phyloP scores from a whole-genome alignment of 2,888 invertebrate species.

The Hirtodrosophila duncani region DNA sequence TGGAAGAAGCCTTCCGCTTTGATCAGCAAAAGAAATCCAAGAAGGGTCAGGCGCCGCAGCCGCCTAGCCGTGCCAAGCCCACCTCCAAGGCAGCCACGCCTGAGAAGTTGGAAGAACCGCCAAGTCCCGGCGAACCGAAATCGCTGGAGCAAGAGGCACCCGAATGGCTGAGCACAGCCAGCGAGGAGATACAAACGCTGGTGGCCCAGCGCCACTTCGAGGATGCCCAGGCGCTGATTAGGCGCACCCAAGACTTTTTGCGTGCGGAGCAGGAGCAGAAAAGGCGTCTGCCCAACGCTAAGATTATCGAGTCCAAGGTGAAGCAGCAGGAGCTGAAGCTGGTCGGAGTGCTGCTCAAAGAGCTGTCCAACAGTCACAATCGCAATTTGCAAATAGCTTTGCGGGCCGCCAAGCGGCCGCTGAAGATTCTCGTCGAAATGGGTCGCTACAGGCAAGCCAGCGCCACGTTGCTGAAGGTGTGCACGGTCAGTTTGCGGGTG shows the following conservation, averaged over 20 bases:
- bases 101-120: conserved; percentile 31
- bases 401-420: conserved; percentile 89
- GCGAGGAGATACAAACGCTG: conserved; percentile 95
- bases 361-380: conserved; percentile 92
- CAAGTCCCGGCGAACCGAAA: conserved; percentile 63
- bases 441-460: conserved; percentile 78
- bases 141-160: conserved; percentile 79
- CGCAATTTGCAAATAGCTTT: conserved; percentile 94
- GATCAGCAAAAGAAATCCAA: conserved; percentile 79
- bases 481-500: conserved; percentile 75
- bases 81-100: conserved; percentile 36
- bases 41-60: conserved; percentile 79
- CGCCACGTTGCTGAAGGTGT: conserved; percentile 75
- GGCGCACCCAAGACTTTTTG: conserved; percentile 82
- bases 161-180: conserved; percentile 93
- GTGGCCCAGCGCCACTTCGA: conserved; percentile 98
- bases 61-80: conserved; percentile 64
- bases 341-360: conserved; percentile 92
- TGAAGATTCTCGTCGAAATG: conserved; percentile 84
- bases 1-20: conserved; percentile 93
- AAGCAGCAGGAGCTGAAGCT: conserved; percentile 86
- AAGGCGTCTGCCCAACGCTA: conserved; percentile 61
- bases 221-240: conserved; percentile 90
- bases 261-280: conserved; percentile 66
- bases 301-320: conserved; percentile 79